These are phyloP conservation scores for Melanotaenia parkinsoni DNA, from an alignment of 2,797 vertebrate genomes.

Conservation along the genomic window DNA sequence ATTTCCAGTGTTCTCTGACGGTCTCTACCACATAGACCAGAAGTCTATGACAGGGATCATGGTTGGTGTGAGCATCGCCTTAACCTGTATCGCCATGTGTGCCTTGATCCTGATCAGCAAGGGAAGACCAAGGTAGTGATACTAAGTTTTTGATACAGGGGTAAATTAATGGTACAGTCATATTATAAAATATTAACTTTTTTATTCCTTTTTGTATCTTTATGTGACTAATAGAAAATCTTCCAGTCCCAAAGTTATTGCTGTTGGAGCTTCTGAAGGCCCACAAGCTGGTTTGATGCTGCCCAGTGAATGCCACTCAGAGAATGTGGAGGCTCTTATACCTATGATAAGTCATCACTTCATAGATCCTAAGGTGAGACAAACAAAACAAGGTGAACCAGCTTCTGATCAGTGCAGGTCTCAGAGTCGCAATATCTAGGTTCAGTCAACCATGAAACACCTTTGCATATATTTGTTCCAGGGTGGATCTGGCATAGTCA, in stretches of 20 bases:
- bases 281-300: conserved; percentile 70
- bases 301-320: conserved; percentile 71
- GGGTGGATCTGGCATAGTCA: conserved; percentile 86
- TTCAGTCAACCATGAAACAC: neutral
- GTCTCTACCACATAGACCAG: conserved; percentile 92
- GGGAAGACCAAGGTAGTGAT: conserved; percentile 87
- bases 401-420: neutral
- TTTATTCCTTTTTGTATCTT: conserved; percentile 10
- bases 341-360: conserved; percentile 85
- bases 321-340: conserved; percentile 84
- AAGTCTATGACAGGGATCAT: conserved; percentile 94
- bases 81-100: conserved; percentile 94
- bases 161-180: neutral
- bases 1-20: conserved; percentile 84
- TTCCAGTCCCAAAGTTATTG: conserved; percentile 85
- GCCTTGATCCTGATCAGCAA: conserved; percentile 92
- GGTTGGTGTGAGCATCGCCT: conserved; percentile 93
- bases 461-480: conserved; percentile 54
- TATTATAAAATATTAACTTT: neutral
- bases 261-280: conserved; percentile 75
- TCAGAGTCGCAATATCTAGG: neutral
- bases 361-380: conserved; percentile 89
- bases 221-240: conserved; percentile 84
- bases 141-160: neutral
- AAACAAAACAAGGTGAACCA: neutral